Evolutionary conservation across 92 coral and sea anemone genomes (phyloP).

Genomic region (Epizoanthus rinbou): DNA sequence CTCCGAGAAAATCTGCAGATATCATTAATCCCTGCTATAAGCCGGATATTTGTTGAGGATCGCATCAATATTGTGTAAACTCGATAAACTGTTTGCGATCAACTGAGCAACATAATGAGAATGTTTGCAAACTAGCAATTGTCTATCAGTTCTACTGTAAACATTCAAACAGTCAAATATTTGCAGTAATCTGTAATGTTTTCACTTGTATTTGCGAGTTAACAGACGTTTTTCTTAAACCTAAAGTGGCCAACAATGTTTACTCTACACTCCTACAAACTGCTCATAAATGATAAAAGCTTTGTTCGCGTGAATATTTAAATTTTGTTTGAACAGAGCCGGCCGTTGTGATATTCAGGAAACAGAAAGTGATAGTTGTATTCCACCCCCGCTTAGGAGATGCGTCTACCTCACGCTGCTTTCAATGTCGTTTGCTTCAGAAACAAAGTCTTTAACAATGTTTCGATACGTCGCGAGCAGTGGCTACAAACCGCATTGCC

Average conservation of each 20-base stretch:
- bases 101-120: slow-evolving; percentile 51
- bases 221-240: slow-evolving; percentile 9
- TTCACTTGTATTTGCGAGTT: slow-evolving; percentile 11
- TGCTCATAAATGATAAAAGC: slow-evolving; percentile 44
- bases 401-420: slow-evolving; percentile 41
- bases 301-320: slow-evolving; percentile 51
- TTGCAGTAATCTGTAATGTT: slow-evolving; percentile 13
- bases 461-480: slow-evolving; percentile 20
- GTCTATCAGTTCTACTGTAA: slow-evolving; percentile 58
- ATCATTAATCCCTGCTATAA: slow-evolving; percentile 71
- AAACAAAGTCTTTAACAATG: slow-evolving; percentile 42
- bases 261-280: slow-evolving; percentile 37
- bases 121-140: slow-evolving; percentile 76
- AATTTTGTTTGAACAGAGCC: slow-evolving; percentile 50
- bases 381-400: slow-evolving; percentile 42
- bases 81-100: slow-evolving; percentile 73
- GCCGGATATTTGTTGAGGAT: slow-evolving; percentile 82
- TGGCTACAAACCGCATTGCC: slow-evolving; percentile 34
- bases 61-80: slow-evolving; percentile 83
- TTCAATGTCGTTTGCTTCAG: slow-evolving; percentile 34
- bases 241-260: slow-evolving; percentile 29
- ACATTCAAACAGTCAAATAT: slow-evolving; percentile 45
- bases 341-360: slow-evolving; percentile 48
- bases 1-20: slow-evolving; percentile 65
- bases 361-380: slow-evolving; percentile 45